These are phyloP conservation scores for Strix uralensis DNA, from an alignment of 2,113 vertebrate species.

Conservation along the genomic window DNA sequence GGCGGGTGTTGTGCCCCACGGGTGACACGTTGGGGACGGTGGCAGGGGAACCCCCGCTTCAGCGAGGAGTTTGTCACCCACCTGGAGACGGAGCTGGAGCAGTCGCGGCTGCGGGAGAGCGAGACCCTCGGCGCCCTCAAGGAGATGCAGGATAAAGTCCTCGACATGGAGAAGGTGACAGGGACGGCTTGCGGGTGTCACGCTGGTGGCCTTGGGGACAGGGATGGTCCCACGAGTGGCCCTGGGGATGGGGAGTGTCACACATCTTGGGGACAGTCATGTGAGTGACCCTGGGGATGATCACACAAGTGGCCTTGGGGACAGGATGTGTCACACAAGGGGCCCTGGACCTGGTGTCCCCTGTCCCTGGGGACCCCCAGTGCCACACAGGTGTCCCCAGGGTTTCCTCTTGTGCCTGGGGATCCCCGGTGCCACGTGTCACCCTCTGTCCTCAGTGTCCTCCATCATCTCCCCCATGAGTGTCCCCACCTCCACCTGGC, in stretches of 20 bases:
- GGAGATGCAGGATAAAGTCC: slow-evolving; percentile 96
- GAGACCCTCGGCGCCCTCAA: slow-evolving; percentile 88
- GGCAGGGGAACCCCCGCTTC: slow-evolving; percentile 73
- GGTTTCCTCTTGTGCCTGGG: no score
- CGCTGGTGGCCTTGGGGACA: not conserved
- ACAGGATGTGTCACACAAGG: not conserved
- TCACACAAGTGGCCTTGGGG: not conserved
- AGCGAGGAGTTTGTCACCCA: slow-evolving; percentile 85
- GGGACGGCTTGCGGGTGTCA: not conserved
- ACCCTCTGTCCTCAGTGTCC: not conserved
- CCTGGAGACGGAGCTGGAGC: slow-evolving; percentile 87
- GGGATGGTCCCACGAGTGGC: not conserved
- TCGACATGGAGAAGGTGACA: slow-evolving; percentile 91
- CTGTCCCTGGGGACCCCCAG: not conserved
- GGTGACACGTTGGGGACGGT: not conserved
- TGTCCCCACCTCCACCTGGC: not conserved
- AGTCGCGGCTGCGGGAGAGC: slow-evolving; percentile 84
- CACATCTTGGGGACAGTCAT: not conserved
- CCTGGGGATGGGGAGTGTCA: not conserved
- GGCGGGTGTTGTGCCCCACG: fast-evolving
- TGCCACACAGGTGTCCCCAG: not conserved
- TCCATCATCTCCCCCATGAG: no score
- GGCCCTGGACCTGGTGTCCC: not conserved
- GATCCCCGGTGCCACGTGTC: no score
- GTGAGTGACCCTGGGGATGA: not conserved